Percentiles rank a stretch among this genome's conserved stretches.
phyloP scores from a whole-genome alignment of 2,888 invertebrate species.

The Ennomos quercinarius region DNA sequence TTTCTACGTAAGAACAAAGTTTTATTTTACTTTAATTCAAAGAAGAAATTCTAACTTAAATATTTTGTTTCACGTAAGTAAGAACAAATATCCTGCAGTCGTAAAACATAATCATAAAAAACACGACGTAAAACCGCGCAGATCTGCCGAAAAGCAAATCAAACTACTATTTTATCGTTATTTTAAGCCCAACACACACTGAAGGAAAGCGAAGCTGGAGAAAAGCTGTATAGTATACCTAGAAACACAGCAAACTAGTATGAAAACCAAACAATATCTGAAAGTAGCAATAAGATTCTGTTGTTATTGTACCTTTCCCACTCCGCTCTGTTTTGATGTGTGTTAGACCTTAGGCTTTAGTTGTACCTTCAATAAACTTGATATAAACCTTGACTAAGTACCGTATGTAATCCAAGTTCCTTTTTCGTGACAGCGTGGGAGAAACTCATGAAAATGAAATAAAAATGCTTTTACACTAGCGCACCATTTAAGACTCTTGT shows the following conservation, averaged over 20 bases:
- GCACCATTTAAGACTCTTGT: too few relatives aligned
- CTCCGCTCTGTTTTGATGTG: too few relatives aligned
- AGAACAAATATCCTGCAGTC: conserved; percentile 7
- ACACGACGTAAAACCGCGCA: conserved; percentile 13
- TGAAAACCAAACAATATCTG: too few relatives aligned
- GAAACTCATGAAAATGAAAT: not conserved
- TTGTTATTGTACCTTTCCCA: too few relatives aligned
- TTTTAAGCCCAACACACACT: not conserved
- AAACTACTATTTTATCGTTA: conserved; percentile 12
- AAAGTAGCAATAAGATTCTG: too few relatives aligned
- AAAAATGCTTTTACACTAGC: not conserved
- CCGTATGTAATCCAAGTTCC: conserved; percentile 2
- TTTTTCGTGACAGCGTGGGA: not conserved
- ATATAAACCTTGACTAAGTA: conserved; percentile 9
- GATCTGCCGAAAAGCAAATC: conserved; percentile 18
- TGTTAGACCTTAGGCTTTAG: too few relatives aligned
- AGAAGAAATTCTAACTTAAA: not conserved
- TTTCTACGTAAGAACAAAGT: not conserved
- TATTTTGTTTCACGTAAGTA: conserved; percentile 1
- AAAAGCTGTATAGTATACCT: too few relatives aligned
- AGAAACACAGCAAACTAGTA: too few relatives aligned
- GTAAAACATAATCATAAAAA: conserved; percentile 23
- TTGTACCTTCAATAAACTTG: conserved; percentile 20
- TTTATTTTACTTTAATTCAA: not conserved
- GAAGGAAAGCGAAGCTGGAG: too few relatives aligned